A percentile compares a stretch with the other conserved stretches of the same genome.
phyloP scores from a whole-genome alignment of 2,888 invertebrate species.

The Melolontha melolontha region DNA sequence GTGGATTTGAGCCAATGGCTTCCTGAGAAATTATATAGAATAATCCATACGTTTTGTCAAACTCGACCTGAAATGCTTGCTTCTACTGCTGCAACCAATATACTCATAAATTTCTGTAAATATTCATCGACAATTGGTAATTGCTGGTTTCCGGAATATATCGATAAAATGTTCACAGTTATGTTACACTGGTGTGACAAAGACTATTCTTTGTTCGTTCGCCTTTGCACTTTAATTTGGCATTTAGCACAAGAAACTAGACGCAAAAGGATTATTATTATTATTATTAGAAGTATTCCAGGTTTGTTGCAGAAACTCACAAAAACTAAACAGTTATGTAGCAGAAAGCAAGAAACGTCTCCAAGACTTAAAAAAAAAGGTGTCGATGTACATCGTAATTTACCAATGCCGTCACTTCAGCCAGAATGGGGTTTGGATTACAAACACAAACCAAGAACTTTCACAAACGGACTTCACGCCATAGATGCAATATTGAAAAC shows the following conservation, averaged over 20 bases:
- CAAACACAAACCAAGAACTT: constrained; percentile 56
- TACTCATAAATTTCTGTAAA: constrained; percentile 77
- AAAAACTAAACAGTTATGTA: constrained; percentile 55
- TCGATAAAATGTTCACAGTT: constrained; percentile 73
- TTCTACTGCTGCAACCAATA: constrained; percentile 68
- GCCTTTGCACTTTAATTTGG: constrained; percentile 76
- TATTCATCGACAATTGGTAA: constrained; percentile 72
- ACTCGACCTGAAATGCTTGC: constrained; percentile 73
- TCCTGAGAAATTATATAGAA: constrained; percentile 61
- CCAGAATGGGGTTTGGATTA: no score
- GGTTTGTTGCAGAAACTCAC: constrained; percentile 54
- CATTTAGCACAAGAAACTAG: constrained; percentile 71
- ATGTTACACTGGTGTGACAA: constrained; percentile 77
- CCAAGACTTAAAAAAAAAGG: constrained; percentile 47
- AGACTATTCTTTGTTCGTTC: constrained; percentile 73
- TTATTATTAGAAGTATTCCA: constrained; percentile 55
- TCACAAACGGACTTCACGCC: constrained; percentile 59
- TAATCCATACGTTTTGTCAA: constrained; percentile 66
- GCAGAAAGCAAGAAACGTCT: constrained; percentile 61
- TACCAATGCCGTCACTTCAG: constrained; percentile 52
- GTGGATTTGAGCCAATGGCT: constrained; percentile 58
- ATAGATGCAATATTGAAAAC: constrained; percentile 50
- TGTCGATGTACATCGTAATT: constrained; percentile 51
- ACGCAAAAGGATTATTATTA: constrained; percentile 66
- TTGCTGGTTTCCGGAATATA: constrained; percentile 72